Evolutionary conservation across 2,888 invertebrate genomes (phyloP).

Genomic region (Clepsis dumicolana): DNA sequence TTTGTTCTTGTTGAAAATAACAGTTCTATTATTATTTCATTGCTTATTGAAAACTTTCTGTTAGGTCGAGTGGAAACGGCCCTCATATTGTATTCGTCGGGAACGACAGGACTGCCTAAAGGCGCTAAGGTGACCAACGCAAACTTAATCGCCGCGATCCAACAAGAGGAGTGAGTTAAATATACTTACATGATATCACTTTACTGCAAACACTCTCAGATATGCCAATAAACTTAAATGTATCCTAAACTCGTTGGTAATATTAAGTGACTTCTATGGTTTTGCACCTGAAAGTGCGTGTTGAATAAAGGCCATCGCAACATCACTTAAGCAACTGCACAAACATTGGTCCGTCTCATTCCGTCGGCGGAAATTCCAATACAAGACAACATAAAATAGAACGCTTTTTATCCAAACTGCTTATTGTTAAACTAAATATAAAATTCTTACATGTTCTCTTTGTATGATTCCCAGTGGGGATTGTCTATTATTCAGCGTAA

Average conservation of each 20-base stretch:
- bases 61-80: conserved; percentile 58
- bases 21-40: background rate
- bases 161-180: conserved; percentile 62
- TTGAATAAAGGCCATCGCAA: background rate
- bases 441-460: conserved; percentile 2
- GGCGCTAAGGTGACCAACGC: conserved; percentile 68
- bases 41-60: conserved; percentile 41
- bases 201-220: background rate
- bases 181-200: conserved; percentile 16
- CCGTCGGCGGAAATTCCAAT: background rate
- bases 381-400: conserved; percentile 9
- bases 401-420: conserved; percentile 3
- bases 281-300: no score
- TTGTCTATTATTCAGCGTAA: background rate
- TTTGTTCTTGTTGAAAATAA: background rate
- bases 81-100: conserved; percentile 73
- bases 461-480: background rate
- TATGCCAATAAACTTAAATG: background rate
- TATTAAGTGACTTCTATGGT: no score
- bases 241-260: background rate
- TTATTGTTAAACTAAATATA: conserved; percentile 1
- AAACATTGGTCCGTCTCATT: background rate
- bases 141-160: conserved; percentile 61
- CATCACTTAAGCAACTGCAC: background rate
- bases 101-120: conserved; percentile 73